phyloP scores from a whole-genome alignment of 2,113 vertebrate species.

The Phalacrocorax carbo region DNA sequence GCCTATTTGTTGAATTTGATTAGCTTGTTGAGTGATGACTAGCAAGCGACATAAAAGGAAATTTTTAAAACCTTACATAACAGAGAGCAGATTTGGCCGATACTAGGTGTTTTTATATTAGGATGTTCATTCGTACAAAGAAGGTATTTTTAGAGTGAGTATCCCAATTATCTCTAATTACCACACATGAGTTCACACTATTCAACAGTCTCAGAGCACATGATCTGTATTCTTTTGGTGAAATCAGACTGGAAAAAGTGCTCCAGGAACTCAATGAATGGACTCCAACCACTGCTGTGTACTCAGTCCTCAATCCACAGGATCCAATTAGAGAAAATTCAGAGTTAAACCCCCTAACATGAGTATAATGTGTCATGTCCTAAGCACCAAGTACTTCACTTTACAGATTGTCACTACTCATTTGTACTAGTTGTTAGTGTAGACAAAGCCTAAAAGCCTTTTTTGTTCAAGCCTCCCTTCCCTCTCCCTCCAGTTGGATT shows the following conservation, averaged over 20 bases:
- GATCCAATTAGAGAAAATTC: not conserved
- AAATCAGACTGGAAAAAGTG: not conserved
- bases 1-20: not conserved
- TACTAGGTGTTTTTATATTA: not conserved
- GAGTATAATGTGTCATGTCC: not conserved
- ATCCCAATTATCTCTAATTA: not conserved
- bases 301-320: not conserved
- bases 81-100: not conserved
- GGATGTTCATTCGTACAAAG: not conserved
- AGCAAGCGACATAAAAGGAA: not conserved
- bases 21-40: not conserved
- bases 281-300: not conserved
- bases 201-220: not conserved
- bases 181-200: not conserved
- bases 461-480: not conserved
- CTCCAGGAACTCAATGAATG: not conserved
- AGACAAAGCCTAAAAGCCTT: not conserved
- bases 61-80: not conserved
- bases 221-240: not conserved
- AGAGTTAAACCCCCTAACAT: not conserved
- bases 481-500: not conserved
- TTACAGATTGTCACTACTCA: not conserved
- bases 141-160: not conserved
- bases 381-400: not conserved
- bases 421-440: not conserved